Evolutionary conservation across 1,140 invertebrate genomes (phyloP), one percentile per base, ranked within the genome.

Genomic region (Trichonephila clavata): DNA sequence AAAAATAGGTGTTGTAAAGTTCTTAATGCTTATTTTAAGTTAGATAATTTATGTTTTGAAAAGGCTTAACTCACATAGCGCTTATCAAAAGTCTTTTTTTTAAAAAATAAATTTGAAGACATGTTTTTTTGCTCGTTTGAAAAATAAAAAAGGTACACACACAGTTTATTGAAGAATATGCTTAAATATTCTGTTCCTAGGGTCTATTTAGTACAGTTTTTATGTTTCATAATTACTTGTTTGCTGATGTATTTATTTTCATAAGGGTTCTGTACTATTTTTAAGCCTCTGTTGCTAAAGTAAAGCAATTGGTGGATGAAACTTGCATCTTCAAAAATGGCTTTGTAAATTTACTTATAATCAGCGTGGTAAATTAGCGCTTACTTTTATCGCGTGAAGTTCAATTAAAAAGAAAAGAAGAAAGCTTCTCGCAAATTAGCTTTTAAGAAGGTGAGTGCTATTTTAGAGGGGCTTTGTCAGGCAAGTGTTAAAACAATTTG

Each of bases 401-500:
- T 60, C 57, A 86, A 61, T 61, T 60, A 61, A 57, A 63, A 86
- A 39, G 59, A 86, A 86, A 86, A 63, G 84, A n/a, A 59, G 84
- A 16, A 77, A 77, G 71, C 71, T 77, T 77, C 32, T 61, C 32
- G 59, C 24, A 63, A 86, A 86, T 86, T 86, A 86, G 60, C 84
- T 86, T 63, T 71, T 89, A 89, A 77, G 68, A 89, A 32, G 32
- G 87, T 39, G 87, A 68, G n/a, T 68, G 87, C 43, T 89, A 60
- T 77, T 89, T 77, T 89, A 89, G 57, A 77, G 57, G 27, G 13
- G 21, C 43, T 89, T 87, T 87, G 59, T 43, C 27, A 32, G 63
- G 63, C 43, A 43, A 50, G 63, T 89, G 87, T 77, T 89, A 89
- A 89, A 68, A 89, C 68, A 89, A 89, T 89, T 89, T 89, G 14